Evolutionary conservation across 2,797 vertebrate genomes (phyloP), one percentile per base, ranked within the genome.

Genomic region (Sarcoramphus papa): DNA sequence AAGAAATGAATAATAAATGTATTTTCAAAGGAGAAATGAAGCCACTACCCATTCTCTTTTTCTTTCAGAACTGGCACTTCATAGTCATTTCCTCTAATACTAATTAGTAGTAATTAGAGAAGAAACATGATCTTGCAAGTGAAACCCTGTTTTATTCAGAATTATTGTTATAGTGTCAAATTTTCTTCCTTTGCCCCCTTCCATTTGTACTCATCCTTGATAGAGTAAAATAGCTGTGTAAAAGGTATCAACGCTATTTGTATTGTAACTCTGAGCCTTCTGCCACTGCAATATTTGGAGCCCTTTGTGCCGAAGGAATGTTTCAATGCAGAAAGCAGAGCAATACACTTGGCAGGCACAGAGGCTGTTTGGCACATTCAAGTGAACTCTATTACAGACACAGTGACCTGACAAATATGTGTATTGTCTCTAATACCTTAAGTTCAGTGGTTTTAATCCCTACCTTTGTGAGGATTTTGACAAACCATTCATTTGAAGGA

Each of bases 381-480:
- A 2, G 80, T 95, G 96, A 96, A 83, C 72, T 53, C 76, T 81
- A 62, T 27, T 92, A 76, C 76, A 96, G 60, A 50, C 85, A 82
- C 15, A 9, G 54, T 70, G 89, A 93, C 95, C 88, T 89, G 89
- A 95, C 65, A 94, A 93, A 93, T 87, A 50, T 0, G 3, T 59
- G 25, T 76, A 69, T 88, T 95, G 73, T 91, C 91, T 96, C 82
- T 88, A 90, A 92, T 77, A 86, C 63, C 92, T 87, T 31, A 77
- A 93, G 33, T 93, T 96, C 92, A 93, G 77, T 88, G 85, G 41
- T 76, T 97, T 96, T 94, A 97, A 96, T 96, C 95, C 90, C 79
- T 88, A 57, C 85, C 45, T 94, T 88, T 87, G 88, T 67, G 72
- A 91, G 89, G 76, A 96, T 93, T 97, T 96, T 95, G 82, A 97